A percentile compares a stretch with the other conserved stretches of the same genome.
These are phyloP conservation scores for Crypturellus undulatus DNA, from an alignment of 2,113 vertebrate species.

Conservation along the genomic window DNA sequence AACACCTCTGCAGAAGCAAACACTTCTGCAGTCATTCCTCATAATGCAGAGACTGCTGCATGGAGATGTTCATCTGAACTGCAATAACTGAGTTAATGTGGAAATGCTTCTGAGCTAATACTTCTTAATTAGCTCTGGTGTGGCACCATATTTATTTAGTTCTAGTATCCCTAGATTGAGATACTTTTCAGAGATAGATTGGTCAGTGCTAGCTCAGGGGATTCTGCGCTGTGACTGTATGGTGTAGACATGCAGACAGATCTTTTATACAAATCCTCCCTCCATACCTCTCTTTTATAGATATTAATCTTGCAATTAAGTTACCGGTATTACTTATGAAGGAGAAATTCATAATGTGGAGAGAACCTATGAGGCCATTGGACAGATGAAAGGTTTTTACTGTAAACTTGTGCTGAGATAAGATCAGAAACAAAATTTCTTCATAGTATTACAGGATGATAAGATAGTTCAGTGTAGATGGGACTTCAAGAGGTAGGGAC, in stretches of 20 bases:
- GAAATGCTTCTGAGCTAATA: not conserved
- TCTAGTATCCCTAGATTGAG: fast-evolving
- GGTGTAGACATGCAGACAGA: fast-evolving
- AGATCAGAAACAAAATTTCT: not conserved
- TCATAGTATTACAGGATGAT: not conserved
- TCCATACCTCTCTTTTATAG: not conserved
- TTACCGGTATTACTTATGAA: not conserved
- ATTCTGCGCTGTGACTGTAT: not conserved
- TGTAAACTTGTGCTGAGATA: not conserved
- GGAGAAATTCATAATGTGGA: not conserved
- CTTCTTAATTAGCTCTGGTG: not conserved
- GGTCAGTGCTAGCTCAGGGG: not conserved
- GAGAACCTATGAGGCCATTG: not conserved
- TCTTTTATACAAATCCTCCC: not conserved
- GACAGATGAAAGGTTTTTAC: not conserved
- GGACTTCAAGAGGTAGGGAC: not conserved
- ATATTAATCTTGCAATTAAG: not conserved
- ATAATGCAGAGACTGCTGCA: not conserved
- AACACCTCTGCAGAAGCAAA: not conserved
- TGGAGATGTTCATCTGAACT: not conserved
- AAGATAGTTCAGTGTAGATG: not conserved
- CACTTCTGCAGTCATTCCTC: not conserved
- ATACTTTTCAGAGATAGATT: not conserved
- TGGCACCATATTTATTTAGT: not conserved
- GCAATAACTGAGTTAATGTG: not conserved